Evolutionary conservation across 2,113 vertebrate genomes (phyloP).

Genomic region (Toxotes chatareus): DNA sequence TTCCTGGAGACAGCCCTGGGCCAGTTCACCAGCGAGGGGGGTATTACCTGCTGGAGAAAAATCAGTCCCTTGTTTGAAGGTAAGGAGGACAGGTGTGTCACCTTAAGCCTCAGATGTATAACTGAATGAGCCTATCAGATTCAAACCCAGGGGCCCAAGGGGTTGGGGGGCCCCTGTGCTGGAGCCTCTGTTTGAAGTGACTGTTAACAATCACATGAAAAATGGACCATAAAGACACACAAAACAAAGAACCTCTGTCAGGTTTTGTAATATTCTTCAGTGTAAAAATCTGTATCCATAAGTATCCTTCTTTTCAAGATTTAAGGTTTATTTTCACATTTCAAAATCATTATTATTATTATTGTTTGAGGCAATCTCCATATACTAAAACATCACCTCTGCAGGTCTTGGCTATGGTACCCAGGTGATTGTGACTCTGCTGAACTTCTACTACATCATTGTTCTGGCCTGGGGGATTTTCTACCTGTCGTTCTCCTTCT

Average conservation of each 20-base stretch:
- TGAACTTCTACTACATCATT: conserved; percentile 93
- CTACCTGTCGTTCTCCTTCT: conserved; percentile 93
- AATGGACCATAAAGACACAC: neutral
- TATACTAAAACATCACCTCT: neutral
- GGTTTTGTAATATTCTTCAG: no score
- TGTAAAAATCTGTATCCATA: no score
- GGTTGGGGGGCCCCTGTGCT: neutral
- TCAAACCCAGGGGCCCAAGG: no score
- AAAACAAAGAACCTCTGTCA: neutral
- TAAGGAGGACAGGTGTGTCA: conserved; percentile 48
- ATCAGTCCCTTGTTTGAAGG: conserved; percentile 96
- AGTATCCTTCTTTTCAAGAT: no score
- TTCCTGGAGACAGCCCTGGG: conserved; percentile 92
- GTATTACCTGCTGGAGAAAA: conserved; percentile 92
- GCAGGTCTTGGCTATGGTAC: conserved; percentile 92
- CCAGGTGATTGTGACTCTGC: conserved; percentile 88
- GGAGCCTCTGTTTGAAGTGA: neutral
- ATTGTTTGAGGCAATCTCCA: neutral
- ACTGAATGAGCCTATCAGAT: neutral
- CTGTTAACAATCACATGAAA: neutral
- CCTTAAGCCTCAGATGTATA: neutral
- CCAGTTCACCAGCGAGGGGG: conserved; percentile 93
- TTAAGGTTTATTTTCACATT: no score
- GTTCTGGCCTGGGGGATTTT: conserved; percentile 96
- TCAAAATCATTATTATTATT: no score